Percentiles rank a stretch among this genome's conserved stretches.
Evolutionary conservation across 2,113 vertebrate genomes (phyloP).

Genomic region (Genyomyrus donnyi): DNA sequence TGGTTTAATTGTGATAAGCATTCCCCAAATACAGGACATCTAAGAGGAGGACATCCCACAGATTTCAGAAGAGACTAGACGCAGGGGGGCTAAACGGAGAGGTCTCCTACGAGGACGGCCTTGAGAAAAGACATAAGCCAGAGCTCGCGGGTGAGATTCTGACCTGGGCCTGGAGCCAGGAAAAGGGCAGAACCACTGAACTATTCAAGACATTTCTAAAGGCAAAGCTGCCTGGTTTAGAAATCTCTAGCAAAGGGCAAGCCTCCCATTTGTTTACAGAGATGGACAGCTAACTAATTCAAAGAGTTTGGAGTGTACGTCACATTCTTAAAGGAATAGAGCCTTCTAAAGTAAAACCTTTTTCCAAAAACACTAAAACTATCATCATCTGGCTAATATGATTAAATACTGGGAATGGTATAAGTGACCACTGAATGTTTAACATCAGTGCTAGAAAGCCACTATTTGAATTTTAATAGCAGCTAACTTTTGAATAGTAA

Average conservation of each 20-base stretch:
- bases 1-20: neutral
- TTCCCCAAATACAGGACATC: neutral
- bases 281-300: neutral
- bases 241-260: neutral
- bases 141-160: neutral
- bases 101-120: neutral
- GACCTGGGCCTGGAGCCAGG: neutral
- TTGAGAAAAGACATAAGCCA: neutral
- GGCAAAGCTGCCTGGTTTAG: neutral
- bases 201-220: neutral
- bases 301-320: neutral
- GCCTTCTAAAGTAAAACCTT: neutral
- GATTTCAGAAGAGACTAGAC: neutral
- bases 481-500: neutral
- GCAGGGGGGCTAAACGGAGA: neutral
- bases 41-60: neutral
- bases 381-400: neutral
- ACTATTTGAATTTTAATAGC: neutral
- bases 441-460: neutral
- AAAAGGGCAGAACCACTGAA: neutral
- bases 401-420: neutral
- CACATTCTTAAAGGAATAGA: neutral
- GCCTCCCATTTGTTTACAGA: neutral
- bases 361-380: neutral
- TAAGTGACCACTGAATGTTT: neutral